A percentile compares a stretch with the other conserved stretches of the same genome.
Evolutionary conservation across 2,797 vertebrate genomes (phyloP).

Genomic region (Propithecus deckenii): DNA sequence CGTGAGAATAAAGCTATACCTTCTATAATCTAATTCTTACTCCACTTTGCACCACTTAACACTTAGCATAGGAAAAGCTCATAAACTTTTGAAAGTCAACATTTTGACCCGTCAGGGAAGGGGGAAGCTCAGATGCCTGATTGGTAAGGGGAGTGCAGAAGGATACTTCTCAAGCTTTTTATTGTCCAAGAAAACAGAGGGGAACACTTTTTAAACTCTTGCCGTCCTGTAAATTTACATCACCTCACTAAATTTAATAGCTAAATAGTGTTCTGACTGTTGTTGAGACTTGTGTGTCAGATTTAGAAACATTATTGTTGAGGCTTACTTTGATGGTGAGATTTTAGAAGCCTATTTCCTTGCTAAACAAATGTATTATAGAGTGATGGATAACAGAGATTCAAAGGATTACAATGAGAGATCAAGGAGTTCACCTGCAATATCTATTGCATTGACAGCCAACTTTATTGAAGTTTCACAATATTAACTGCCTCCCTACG

Average conservation of each 20-base stretch:
- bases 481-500: slow-evolving; percentile 85
- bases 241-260: slow-evolving; percentile 80
- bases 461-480: slow-evolving; percentile 87
- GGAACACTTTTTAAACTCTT: slow-evolving; percentile 73
- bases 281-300: slow-evolving; percentile 72
- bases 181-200: slow-evolving; percentile 60
- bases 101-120: not conserved
- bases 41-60: not conserved
- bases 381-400: slow-evolving; percentile 83
- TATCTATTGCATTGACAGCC: slow-evolving; percentile 83
- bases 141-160: not conserved
- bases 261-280: slow-evolving; percentile 74
- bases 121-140: not conserved
- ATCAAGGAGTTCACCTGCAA: slow-evolving; percentile 84
- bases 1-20: slow-evolving; percentile 8
- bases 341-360: slow-evolving; percentile 76
- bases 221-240: slow-evolving; percentile 76
- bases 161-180: slow-evolving; percentile 15
- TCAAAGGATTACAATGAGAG: slow-evolving; percentile 82
- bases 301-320: slow-evolving; percentile 76
- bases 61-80: not conserved
- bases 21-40: not conserved
- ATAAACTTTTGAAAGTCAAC: not conserved
- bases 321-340: slow-evolving; percentile 77
- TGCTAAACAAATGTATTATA: slow-evolving; percentile 80